Evolutionary conservation across 2,888 invertebrate genomes (phyloP), one percentile per base, ranked within the genome.

Genomic region (Apodemia zela): DNA sequence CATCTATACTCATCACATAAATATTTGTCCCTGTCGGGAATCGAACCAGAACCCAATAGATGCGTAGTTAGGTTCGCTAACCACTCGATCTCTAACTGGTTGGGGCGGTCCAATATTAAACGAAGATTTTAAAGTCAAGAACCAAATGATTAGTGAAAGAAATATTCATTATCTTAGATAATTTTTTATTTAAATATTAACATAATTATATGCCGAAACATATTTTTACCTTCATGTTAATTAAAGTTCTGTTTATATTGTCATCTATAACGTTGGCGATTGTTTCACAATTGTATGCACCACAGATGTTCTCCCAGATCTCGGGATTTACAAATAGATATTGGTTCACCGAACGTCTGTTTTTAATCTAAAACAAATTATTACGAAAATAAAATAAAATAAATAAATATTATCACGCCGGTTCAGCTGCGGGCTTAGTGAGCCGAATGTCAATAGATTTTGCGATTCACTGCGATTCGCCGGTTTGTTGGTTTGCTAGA

Each of bases 171-270:
- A 49, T 3, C 15, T 18, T 17, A 11, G 10, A 8, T 18, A 3
- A 49, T 1, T 33, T 10, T 10, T 10, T 33, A 33, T 10, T 33
- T 10, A 49, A 4, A 18, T 3, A 18, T 8, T 47, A 47, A 17
- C 3, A 10, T 49, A 18, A 17, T 18, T 49, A 10, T 17, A 49
- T 10, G 0, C 17, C 10, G 17, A 18, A 49, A 49, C 18, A 11
- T 4, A n/a, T n/a, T n/a, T 82, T 80, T 73, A 90, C 90, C 33
- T 76, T 76, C 47, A 68, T 70, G 1, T 71, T 70, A 33, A 83
- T 68, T 1, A 74, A 65, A 1, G 82, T 75, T 1, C 54, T 65
- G 65, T 89, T 85, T 7, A 88, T 62, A 66, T 75, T 77, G 1
- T 68, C 69, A 0, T 65, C 33, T 2, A 89, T 67, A 0, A 72